Evolutionary conservation across 1,140 invertebrate genomes (phyloP).

Genomic region (Planococcus citri): DNA sequence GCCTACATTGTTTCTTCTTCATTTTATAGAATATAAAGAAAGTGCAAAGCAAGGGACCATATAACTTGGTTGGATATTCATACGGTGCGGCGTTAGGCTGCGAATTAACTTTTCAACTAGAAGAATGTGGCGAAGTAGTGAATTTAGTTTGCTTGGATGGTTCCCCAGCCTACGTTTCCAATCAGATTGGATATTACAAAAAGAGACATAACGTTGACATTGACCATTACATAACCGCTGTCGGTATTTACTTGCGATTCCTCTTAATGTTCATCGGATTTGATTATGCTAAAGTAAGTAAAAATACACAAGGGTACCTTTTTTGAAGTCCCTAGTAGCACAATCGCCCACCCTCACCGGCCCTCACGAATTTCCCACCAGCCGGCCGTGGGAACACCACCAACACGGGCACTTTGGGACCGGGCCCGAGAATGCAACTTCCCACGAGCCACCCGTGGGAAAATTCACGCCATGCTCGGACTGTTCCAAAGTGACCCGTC

Average conservation of each 20-base stretch:
- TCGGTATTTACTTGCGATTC: constrained; percentile 67
- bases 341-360: too few species aligned
- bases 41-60: constrained; percentile 70
- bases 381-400: too few species aligned
- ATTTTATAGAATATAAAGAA: too few species aligned
- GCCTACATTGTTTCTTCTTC: constrained; percentile 36
- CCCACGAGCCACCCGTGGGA: too few species aligned
- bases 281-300: constrained; percentile 62
- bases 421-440: too few species aligned
- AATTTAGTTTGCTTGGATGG: constrained; percentile 76
- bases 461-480: too few species aligned
- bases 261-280: constrained; percentile 62
- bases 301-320: too few species aligned
- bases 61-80: constrained; percentile 82
- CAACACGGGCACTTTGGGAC: too few species aligned
- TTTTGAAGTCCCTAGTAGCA: too few species aligned
- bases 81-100: constrained; percentile 84
- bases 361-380: too few species aligned
- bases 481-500: too few species aligned
- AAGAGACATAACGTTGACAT: constrained; percentile 37
- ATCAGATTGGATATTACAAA: constrained; percentile 55
- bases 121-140: constrained; percentile 45
- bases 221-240: constrained; percentile 43
- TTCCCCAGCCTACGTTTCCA: constrained; percentile 71
- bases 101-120: constrained; percentile 79